phyloP scores from a whole-genome alignment of 2,113 vertebrate species.

The Oreocharis arfaki region DNA sequence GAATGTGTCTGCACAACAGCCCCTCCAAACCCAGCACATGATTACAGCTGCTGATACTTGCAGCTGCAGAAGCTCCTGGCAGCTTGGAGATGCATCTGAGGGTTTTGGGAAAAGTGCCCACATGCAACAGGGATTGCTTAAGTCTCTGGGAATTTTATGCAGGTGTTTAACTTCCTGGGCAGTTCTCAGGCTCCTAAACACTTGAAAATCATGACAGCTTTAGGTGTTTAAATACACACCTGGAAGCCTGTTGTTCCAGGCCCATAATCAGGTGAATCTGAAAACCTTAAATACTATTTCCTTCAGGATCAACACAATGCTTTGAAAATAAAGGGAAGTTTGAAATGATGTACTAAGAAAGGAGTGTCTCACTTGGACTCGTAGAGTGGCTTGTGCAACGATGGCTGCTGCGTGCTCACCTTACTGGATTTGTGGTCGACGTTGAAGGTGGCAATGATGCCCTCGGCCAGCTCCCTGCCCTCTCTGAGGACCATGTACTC shows the following conservation, averaged over 20 bases:
- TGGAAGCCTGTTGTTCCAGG: background rate
- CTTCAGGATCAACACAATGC: rapidly evolving
- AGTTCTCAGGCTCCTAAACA: background rate
- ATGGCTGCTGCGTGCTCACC: constrained; percentile 60
- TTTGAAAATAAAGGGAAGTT: background rate
- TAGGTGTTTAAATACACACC: background rate
- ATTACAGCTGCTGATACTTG: background rate
- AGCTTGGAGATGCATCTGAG: background rate
- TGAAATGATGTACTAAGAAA: background rate
- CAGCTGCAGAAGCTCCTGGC: background rate
- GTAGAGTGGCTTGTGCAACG: too few species aligned
- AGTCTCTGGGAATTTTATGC: background rate
- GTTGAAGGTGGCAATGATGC: constrained; percentile 90
- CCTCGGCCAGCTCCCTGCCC: constrained; percentile 79
- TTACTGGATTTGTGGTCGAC: constrained; percentile 98
- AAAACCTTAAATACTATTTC: background rate
- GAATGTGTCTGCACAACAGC: constrained; percentile 9
- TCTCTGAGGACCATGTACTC: constrained; percentile 86
- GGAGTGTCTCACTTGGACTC: rapidly evolving
- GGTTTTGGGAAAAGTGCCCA: background rate
- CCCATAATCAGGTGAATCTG: background rate
- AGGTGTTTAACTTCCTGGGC: background rate
- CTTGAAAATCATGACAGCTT: background rate
- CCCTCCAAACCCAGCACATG: background rate
- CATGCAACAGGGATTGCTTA: background rate